Evolutionary conservation across 2,797 vertebrate species (phyloP), one percentile per base, ranked within the genome.

Genomic region (Galaxias olidus): DNA sequence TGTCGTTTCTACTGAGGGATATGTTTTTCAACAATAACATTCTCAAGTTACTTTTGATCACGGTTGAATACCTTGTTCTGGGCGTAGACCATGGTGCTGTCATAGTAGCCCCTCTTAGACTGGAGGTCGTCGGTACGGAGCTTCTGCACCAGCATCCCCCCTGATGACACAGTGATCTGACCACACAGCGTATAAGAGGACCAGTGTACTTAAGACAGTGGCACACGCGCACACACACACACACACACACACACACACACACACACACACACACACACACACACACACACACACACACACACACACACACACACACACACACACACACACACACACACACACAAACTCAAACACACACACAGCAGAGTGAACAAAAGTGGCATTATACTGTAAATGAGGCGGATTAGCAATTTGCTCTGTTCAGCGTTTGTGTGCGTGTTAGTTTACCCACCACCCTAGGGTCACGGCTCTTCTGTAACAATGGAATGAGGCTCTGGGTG

Each of bases 101-200:
- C 88, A 72, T 91, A 91, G 72, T 15, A 6, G 13, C 71, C 78
- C 50, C 69, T 85, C 64, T 85, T 81, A 1, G 88, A 89, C 83
- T 91, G 90, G 67, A 92, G 78, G 76, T 92, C 87, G 20, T 82
- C 71, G 0, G 57, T 58, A 68, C 65, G 48, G 52, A 92, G 91
- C 59, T 87, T 91, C 80, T 92, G 89, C 50, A 91, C 90, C 71
- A 92, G 81, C 92, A 92, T 93, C 59, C 90, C 90, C 40, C 91
- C 91, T 1, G 90, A 91, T 56, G 91, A 91, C 81, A 92, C 91
- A 1, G 88, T 91, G 78, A 92, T 91, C 91, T 92, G 85, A 84
- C n/a, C 58, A 63, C 52, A 20, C 63, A 15, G 70, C 48, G 6
- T 30, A 30, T 30, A 54, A 70, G 65, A 88, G 68, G 72, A 76